Percentiles rank a stretch among this genome's conserved stretches.
Evolutionary conservation across 2,797 vertebrate species (phyloP).

Genomic region (Rallus crepitans): DNA sequence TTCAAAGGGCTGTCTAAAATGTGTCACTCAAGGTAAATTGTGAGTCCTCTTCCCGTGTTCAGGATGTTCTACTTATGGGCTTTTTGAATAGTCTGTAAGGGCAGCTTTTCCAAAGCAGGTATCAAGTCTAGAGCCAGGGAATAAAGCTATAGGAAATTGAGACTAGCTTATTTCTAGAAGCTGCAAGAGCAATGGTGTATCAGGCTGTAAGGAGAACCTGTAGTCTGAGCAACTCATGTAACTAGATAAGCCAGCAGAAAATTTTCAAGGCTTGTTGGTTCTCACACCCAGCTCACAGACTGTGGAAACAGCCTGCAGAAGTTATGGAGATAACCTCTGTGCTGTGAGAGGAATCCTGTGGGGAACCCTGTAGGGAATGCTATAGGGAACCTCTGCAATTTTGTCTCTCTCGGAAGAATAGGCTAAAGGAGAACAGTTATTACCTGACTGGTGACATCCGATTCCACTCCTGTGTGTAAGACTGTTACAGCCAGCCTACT

Average conservation of each 20-base stretch:
- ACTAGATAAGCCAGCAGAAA: background rate
- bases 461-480: rapidly evolving
- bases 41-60: background rate
- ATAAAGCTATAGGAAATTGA: background rate
- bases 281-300: background rate
- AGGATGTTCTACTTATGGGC: background rate
- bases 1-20: background rate
- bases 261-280: background rate
- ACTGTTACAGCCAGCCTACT: background rate
- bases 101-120: background rate
- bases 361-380: background rate
- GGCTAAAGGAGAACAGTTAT: background rate
- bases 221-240: slow-evolving; percentile 7
- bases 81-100: background rate
- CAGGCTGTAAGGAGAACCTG: background rate
- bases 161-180: background rate
- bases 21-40: background rate
- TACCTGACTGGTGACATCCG: background rate
- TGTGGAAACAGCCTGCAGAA: background rate
- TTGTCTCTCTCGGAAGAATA: background rate
- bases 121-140: background rate
- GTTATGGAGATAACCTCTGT: background rate
- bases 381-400: background rate
- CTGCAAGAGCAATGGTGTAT: background rate
- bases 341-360: background rate